Evolutionary conservation across 2,113 vertebrate species (phyloP).

Genomic region (Heloderma charlesbogerti): DNA sequence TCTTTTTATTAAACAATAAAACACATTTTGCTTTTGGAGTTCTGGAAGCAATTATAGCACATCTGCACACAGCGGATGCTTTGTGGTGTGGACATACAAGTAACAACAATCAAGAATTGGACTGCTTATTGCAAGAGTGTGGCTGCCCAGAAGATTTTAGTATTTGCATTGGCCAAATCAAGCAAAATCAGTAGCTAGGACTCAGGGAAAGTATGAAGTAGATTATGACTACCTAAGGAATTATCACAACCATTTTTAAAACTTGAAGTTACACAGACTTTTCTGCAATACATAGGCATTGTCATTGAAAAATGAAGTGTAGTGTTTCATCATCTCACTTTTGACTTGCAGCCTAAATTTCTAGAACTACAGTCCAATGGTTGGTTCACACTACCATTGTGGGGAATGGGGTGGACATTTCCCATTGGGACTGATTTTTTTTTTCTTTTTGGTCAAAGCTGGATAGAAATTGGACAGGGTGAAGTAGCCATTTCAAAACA

Average conservation of each 20-base stretch:
- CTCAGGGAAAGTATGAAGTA: neutral
- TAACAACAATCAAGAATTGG: conserved; percentile 15
- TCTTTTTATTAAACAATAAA: conserved; percentile 16
- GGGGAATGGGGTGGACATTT: neutral
- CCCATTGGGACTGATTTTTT: neutral
- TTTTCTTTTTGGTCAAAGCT: neutral
- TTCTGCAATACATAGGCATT: neutral
- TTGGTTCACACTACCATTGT: neutral
- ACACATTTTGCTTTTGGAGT: neutral
- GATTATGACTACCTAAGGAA: conserved; percentile 1
- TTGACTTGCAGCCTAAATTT: neutral
- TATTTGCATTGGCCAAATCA: conserved; percentile 10
- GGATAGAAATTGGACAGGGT: neutral
- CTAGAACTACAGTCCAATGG: neutral
- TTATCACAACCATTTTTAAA: neutral
- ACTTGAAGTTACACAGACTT: neutral
- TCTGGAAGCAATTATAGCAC: conserved; percentile 26
- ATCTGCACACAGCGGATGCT: conserved; percentile 19
- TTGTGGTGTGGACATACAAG: conserved; percentile 20
- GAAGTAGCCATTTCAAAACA: neutral
- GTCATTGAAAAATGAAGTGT: neutral
- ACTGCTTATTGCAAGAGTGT: neutral
- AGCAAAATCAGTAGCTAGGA: conserved; percentile 19
- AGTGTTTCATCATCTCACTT: neutral
- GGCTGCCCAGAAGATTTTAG: conserved; percentile 9